Percentiles rank a stretch among this genome's conserved stretches.
Conservation (phyloP, 92 coral and sea anemone genomes). For the Heteractis magnifica region DNA sequence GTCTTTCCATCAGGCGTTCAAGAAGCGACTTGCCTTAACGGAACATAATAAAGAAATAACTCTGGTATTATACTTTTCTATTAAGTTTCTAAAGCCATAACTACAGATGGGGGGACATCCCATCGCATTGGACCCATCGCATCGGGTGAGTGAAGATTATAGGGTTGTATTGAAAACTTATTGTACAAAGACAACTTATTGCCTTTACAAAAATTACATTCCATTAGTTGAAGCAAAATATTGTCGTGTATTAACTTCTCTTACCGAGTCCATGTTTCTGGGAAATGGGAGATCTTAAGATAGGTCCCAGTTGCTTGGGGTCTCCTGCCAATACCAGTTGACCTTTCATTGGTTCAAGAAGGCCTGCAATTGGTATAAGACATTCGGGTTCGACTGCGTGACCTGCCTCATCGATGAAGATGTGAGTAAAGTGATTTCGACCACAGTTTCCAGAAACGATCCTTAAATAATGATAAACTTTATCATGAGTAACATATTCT, state of each 20-base stretch:
- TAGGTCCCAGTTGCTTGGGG: conserved; percentile 88
- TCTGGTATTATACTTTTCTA: no score
- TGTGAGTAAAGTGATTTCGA: conserved; percentile 77
- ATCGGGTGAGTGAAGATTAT: no score
- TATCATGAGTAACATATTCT: neutral
- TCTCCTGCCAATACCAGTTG: conserved; percentile 92
- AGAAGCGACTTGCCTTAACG: conserved; percentile 53
- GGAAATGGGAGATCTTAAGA: conserved; percentile 61
- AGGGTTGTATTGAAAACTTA: no score
- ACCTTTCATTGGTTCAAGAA: conserved; percentile 66
- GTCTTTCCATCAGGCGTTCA: conserved; percentile 68
- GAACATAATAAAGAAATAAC: no score
- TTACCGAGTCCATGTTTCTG: conserved; percentile 68
- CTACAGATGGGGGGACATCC: no score
- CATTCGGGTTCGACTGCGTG: conserved; percentile 90
- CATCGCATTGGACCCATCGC: no score
- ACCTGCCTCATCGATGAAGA: conserved; percentile 88
- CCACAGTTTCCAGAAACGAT: conserved; percentile 66
- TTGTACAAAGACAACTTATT: no score
- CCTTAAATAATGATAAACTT: conserved; percentile 20
- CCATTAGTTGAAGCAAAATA: no score
- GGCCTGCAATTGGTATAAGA: conserved; percentile 71
- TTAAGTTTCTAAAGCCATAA: no score
- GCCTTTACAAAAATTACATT: no score
- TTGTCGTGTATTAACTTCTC: conserved; percentile 23